Evolutionary conservation across 2,888 invertebrate genomes (phyloP), one percentile per base, ranked within the genome.

Genomic region (Netelia inedita): DNA sequence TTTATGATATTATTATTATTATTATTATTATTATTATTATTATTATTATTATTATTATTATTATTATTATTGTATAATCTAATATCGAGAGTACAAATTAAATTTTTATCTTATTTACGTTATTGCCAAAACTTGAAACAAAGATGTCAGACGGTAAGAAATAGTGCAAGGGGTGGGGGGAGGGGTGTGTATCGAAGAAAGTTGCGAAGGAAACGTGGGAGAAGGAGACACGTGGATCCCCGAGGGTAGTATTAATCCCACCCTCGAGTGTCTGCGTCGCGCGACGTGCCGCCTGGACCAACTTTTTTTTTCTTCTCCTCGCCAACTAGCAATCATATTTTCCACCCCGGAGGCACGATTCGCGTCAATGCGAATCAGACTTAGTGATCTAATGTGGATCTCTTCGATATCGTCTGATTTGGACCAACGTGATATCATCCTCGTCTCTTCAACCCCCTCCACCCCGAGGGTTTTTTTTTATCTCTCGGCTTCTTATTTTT

Each of bases 281-380:
- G 79, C 85, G 85, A 86, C 87, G 88, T 89, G 88, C 89, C 90
- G 90, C 89, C 90, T 87, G 90, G 90, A 91, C 91, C 90, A 90
- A 23, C 21, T 21, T 57, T 90, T 28, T 75, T 28, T 50, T 75
- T n/a, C n/a, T 5, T n/a, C 19, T 61, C 72, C 79, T 78, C 46
- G 59, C 63, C n/a, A 80, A 79, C 74, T 89, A 91, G 93, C 93
- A 93, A 93, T 93, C 93, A 93, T 93, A 93, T 93, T 93, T 93
- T 92, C 92, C 89, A 91, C 92, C 93, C 93, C 92, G 92, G 83
- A 93, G 93, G 93, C 93, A 91, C 92, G 92, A 93, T 93, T 93
- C 92, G 91, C 91, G 93, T 93, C 93, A 92, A 93, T 93, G 91
- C 91, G 93, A 93, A 93, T 93, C 93, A 93, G 91, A 89, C 92